These are phyloP conservation scores for Whitmania pigra DNA, from an alignment of 1,140 invertebrate genomes.

Conservation along the genomic window DNA sequence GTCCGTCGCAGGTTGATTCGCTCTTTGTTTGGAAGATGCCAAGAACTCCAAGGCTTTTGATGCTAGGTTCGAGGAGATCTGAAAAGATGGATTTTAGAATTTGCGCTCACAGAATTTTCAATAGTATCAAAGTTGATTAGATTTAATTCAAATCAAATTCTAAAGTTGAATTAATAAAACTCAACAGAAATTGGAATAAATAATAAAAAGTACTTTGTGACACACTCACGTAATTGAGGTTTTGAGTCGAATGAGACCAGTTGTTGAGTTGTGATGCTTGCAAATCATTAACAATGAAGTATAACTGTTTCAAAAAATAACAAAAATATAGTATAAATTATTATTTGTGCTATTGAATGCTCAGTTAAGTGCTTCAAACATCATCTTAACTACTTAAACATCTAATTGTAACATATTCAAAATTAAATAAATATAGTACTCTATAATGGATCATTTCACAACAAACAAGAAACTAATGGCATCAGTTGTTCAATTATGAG, in stretches of 20 bases:
- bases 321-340: constrained; percentile 19
- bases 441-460: no score
- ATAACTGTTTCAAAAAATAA: constrained; percentile 49
- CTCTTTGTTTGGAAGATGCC: constrained; percentile 56
- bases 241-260: constrained; percentile 66
- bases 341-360: constrained; percentile 19
- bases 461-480: background rate
- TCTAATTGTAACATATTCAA: background rate
- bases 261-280: constrained; percentile 64
- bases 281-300: constrained; percentile 69
- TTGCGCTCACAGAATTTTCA: no score
- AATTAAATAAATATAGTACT: background rate
- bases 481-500: background rate
- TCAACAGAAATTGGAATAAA: constrained; percentile 1
- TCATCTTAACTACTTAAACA: background rate
- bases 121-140: no score
- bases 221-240: constrained; percentile 44
- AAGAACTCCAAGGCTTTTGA: background rate
- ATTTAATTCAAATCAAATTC: no score
- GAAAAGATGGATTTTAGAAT: background rate
- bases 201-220: background rate
- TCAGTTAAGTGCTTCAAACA: background rate
- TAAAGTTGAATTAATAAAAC: background rate
- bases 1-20: constrained; percentile 44
- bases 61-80: background rate